Percentiles rank a stretch among this genome's conserved stretches.
Evolutionary conservation across 2,113 vertebrate species (phyloP).

Genomic region (Pycnonotus jocosus): DNA sequence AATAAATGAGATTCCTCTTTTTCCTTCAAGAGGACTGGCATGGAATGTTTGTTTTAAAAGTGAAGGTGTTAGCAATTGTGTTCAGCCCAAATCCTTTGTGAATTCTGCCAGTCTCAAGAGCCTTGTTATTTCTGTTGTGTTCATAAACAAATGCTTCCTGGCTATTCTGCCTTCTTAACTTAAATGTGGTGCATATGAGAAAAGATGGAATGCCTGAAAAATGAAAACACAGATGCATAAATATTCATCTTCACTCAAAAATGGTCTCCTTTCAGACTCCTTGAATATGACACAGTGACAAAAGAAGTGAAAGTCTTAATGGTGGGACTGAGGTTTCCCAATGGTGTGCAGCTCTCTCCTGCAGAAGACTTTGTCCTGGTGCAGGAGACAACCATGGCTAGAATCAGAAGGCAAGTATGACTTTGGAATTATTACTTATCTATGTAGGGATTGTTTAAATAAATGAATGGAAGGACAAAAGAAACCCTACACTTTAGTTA

Average conservation of each 20-base stretch:
- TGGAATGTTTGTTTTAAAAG: neutral
- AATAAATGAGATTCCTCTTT: neutral
- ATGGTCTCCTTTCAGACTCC: slow-evolving; percentile 70
- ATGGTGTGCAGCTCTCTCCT: slow-evolving; percentile 90
- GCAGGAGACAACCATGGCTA: slow-evolving; percentile 91
- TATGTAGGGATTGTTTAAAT: neutral
- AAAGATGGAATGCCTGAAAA: neutral
- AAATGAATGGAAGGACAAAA: neutral
- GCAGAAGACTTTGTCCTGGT: slow-evolving; percentile 94
- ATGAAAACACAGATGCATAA: neutral
- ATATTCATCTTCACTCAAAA: neutral
- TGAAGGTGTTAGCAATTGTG: neutral
- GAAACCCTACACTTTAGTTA: neutral
- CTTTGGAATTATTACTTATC: neutral
- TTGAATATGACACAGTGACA: slow-evolving; percentile 86
- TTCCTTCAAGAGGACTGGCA: neutral
- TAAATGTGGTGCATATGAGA: neutral
- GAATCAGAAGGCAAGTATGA: slow-evolving; percentile 82
- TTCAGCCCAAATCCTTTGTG: neutral
- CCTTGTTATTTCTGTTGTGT: neutral
- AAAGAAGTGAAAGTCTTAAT: slow-evolving; percentile 88
- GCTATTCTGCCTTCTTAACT: neutral
- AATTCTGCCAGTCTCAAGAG: neutral
- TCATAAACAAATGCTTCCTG: neutral
- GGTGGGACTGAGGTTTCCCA: slow-evolving; percentile 90